A percentile compares a stretch with the other conserved stretches of the same genome.
phyloP scores from a whole-genome alignment of 2,113 vertebrate species.

The Cranoglanis bouderius region DNA sequence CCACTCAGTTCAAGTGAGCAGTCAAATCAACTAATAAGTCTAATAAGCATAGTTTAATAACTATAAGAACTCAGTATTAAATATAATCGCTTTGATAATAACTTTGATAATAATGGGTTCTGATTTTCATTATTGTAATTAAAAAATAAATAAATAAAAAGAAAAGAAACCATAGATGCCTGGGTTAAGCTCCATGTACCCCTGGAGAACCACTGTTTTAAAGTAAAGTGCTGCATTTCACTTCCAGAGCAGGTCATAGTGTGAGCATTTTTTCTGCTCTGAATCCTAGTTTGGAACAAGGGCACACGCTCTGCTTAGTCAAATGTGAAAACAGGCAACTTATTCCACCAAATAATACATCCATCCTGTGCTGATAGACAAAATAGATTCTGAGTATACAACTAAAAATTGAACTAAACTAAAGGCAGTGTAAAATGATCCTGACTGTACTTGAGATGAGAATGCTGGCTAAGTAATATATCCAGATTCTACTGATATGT shows the following conservation, averaged over 20 bases:
- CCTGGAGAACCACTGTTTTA: background rate
- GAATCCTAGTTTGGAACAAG: slow-evolving; percentile 1
- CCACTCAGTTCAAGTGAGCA: background rate
- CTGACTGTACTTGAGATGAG: background rate
- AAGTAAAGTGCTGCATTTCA: background rate
- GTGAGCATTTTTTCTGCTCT: background rate
- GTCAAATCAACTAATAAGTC: background rate
- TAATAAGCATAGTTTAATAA: background rate
- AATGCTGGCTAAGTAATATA: background rate
- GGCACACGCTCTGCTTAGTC: background rate
- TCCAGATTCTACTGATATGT: background rate
- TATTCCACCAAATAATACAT: background rate
- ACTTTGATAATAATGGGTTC: background rate
- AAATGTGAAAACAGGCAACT: background rate
- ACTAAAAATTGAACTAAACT: background rate
- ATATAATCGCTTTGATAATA: background rate
- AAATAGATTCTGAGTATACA: background rate
- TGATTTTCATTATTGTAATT: background rate
- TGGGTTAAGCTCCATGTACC: background rate
- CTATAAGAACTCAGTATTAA: background rate
- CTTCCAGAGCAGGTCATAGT: background rate
- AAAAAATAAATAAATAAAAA: too few species aligned
- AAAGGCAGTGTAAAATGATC: background rate
- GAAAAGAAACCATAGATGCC: background rate
- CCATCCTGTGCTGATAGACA: background rate